A percentile compares a stretch with the other conserved stretches of the same genome.
These are phyloP conservation scores for Dromaius novaehollandiae DNA, from an alignment of 2,113 vertebrate species.

Conservation along the genomic window DNA sequence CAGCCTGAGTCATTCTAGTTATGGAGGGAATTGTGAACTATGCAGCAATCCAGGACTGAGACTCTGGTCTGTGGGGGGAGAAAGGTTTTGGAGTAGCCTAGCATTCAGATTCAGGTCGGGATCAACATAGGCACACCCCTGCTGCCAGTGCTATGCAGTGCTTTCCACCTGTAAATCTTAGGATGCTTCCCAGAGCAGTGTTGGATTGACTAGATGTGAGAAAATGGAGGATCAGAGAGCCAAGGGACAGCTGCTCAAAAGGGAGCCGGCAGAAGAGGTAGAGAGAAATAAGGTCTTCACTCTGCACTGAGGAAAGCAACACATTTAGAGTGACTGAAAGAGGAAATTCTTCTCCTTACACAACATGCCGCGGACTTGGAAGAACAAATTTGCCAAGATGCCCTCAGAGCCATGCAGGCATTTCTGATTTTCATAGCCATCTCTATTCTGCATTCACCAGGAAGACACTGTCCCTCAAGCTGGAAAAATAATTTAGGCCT, in stretches of 20 bases:
- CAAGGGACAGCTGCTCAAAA: not conserved
- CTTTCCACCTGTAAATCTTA: accelerated
- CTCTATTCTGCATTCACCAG: not conserved
- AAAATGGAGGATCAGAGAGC: not conserved
- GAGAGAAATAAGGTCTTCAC: not conserved
- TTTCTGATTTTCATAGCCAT: accelerated
- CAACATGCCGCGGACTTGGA: accelerated
- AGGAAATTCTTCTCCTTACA: not conserved
- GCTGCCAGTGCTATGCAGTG: accelerated
- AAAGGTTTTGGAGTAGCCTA: not conserved
- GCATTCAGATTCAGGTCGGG: not conserved
- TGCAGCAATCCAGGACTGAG: not conserved
- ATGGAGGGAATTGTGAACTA: not conserved
- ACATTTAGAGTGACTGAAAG: not conserved
- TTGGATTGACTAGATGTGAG: accelerated
- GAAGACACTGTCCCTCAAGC: accelerated
- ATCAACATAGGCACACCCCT: not conserved
- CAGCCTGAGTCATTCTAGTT: not conserved
- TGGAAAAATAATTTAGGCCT: not conserved
- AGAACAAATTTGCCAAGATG: not conserved
- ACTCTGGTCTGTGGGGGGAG: accelerated
- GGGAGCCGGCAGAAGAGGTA: not conserved
- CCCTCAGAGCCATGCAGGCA: not conserved
- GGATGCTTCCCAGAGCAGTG: not conserved
- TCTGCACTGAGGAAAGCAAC: not conserved